phyloP scores from a whole-genome alignment of 2,888 invertebrate species.

The Anaspis maculata region DNA sequence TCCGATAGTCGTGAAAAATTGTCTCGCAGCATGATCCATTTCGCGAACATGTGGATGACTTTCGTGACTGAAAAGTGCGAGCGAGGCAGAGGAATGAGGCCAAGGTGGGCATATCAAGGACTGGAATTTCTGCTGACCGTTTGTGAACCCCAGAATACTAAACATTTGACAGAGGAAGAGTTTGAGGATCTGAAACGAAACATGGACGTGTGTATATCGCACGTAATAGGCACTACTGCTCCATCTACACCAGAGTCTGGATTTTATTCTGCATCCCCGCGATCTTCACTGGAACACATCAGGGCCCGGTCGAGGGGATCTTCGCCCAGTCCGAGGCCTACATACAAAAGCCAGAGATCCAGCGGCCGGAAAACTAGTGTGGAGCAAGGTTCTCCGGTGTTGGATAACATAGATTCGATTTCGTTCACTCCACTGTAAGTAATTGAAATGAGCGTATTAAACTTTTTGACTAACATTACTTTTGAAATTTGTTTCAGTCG shows the following conservation, averaged over 20 bases:
- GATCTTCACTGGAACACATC: conserved; percentile 30
- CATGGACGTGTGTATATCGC: conserved; percentile 81
- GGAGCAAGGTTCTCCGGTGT: conserved; percentile 30
- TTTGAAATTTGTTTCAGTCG: background rate
- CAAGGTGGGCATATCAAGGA: conserved; percentile 85
- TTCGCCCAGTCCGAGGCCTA: conserved; percentile 38
- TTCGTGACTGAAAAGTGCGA: conserved; percentile 82
- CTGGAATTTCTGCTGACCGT: conserved; percentile 78
- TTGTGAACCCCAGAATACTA: conserved; percentile 76
- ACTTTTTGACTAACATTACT: too few species aligned
- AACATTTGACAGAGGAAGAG: conserved; percentile 64
- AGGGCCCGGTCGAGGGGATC: conserved; percentile 34
- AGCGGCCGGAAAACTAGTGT: conserved; percentile 33
- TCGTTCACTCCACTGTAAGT: conserved; percentile 11
- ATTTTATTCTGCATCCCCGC: conserved; percentile 33
- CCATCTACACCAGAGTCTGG: conserved; percentile 39
- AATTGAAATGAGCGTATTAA: conserved; percentile 13
- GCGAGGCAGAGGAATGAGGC: conserved; percentile 61
- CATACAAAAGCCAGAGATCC: conserved; percentile 37
- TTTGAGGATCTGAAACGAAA: conserved; percentile 71
- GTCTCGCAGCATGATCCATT: conserved; percentile 54
- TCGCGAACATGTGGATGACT: conserved; percentile 81
- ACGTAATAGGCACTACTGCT: conserved; percentile 61
- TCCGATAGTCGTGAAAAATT: conserved; percentile 42
- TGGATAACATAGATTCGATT: conserved; percentile 22